These are phyloP conservation scores for Zoanthus sociatus DNA, from an alignment of 92 coral and sea anemone species.

Conservation along the genomic window DNA sequence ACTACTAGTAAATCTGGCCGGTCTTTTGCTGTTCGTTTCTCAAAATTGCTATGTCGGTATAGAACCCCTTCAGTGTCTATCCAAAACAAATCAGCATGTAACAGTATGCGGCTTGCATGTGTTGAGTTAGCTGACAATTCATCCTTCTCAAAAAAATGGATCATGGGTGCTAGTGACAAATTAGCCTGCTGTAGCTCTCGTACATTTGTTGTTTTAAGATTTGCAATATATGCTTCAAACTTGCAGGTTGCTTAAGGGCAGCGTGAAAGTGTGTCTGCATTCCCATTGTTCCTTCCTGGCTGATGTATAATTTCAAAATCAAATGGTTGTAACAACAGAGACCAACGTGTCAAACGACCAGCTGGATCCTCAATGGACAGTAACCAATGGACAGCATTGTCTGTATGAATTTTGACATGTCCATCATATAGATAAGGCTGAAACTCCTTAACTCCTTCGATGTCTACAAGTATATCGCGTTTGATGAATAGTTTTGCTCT, in stretches of 20 bases:
- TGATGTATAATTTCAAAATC: conserved; percentile 50
- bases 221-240: conserved; percentile 8
- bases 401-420: conserved; percentile 43
- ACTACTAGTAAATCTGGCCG: background rate
- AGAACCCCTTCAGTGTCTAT: conserved; percentile 26
- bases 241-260: conserved; percentile 36
- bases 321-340: conserved; percentile 39
- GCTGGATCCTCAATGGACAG: conserved; percentile 25
- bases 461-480: conserved; percentile 13
- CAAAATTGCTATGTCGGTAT: background rate
- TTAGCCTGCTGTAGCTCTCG: conserved; percentile 35
- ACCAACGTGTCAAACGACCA: conserved; percentile 52
- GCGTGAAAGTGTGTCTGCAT: conserved; percentile 50
- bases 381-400: conserved; percentile 45
- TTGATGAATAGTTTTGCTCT: conserved; percentile 30
- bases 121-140: conserved; percentile 29
- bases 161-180: conserved; percentile 26
- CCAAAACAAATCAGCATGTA: conserved; percentile 36
- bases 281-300: conserved; percentile 45
- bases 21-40: background rate
- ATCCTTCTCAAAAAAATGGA: conserved; percentile 49
- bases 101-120: conserved; percentile 2
- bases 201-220: conserved; percentile 5
- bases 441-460: conserved; percentile 37
- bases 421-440: conserved; percentile 48